Conservation (phyloP, 1,140 invertebrate genomes). For the Aphidius ervi region DNA sequence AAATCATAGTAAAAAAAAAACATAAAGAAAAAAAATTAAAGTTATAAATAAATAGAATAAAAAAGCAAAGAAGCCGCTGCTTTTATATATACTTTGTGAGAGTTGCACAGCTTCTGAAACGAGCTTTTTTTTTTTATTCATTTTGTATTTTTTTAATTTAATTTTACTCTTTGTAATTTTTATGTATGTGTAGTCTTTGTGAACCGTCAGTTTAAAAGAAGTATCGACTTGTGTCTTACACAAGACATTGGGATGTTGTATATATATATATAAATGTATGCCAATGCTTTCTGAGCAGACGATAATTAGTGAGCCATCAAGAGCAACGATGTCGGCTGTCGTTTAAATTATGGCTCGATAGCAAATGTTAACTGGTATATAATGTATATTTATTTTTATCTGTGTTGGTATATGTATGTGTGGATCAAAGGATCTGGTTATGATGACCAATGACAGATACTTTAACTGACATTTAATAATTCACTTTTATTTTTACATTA, state of each 20-base stretch:
- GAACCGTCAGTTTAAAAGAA: conserved; percentile 7
- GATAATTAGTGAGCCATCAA: conserved; percentile 25
- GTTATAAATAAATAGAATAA: neutral
- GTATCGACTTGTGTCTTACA: conserved; percentile 14
- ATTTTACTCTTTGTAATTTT: conserved; percentile 12
- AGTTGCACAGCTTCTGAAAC: neutral
- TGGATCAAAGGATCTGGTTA: too few relatives aligned
- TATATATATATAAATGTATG: conserved; percentile 6
- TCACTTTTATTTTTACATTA: too few relatives aligned
- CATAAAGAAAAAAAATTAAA: too few relatives aligned
- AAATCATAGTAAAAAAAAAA: too few relatives aligned
- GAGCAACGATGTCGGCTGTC: conserved; percentile 22
- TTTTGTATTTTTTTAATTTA: conserved; percentile 2
- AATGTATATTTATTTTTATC: too few relatives aligned
- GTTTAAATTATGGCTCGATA: conserved; percentile 23
- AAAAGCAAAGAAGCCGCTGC: neutral
- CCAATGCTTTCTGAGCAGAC: conserved; percentile 19
- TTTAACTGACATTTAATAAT: too few relatives aligned
- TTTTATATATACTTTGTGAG: neutral
- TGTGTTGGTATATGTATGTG: too few relatives aligned
- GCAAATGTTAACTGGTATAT: too few relatives aligned
- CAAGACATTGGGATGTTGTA: neutral
- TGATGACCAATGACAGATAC: too few relatives aligned
- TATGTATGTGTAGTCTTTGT: neutral
- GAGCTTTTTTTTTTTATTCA: neutral